Evolutionary conservation across 2,113 vertebrate species (phyloP).

Genomic region (Vulpes ferrilata): DNA sequence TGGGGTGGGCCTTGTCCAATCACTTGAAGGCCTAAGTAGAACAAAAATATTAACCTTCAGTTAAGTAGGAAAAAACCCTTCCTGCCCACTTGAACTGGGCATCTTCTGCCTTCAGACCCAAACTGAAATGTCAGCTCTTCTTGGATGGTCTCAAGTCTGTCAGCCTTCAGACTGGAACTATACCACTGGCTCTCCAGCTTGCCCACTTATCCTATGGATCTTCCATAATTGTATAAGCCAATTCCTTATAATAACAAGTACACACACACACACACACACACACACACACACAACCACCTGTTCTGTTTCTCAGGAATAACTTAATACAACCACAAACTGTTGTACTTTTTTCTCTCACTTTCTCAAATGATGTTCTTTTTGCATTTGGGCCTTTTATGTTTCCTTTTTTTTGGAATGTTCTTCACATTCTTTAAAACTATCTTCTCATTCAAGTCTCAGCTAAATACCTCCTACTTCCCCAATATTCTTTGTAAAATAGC

Average conservation of each 20-base stretch:
- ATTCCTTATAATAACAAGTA: neutral
- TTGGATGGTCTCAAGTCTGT: neutral
- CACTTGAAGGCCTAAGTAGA: neutral
- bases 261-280: neutral
- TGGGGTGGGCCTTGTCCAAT: neutral
- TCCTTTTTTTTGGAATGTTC: neutral
- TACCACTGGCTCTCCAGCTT: neutral
- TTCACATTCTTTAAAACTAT: neutral
- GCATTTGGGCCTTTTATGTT: neutral
- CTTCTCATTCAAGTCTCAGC: neutral
- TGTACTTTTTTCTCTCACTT: neutral
- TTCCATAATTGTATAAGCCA: neutral
- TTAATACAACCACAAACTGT: neutral
- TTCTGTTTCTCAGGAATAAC: conserved; percentile 7
- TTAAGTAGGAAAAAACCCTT: neutral
- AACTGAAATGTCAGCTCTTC: neutral
- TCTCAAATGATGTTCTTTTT: neutral
- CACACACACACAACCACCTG: neutral
- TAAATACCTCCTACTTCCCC: neutral
- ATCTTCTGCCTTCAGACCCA: neutral
- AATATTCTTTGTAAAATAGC: neutral
- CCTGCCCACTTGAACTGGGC: neutral
- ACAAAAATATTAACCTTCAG: neutral
- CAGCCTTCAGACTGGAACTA: neutral
- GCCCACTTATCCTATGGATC: neutral